Conservation (phyloP, 1,140 invertebrate species). For the Drosophila funebris region DNA sequence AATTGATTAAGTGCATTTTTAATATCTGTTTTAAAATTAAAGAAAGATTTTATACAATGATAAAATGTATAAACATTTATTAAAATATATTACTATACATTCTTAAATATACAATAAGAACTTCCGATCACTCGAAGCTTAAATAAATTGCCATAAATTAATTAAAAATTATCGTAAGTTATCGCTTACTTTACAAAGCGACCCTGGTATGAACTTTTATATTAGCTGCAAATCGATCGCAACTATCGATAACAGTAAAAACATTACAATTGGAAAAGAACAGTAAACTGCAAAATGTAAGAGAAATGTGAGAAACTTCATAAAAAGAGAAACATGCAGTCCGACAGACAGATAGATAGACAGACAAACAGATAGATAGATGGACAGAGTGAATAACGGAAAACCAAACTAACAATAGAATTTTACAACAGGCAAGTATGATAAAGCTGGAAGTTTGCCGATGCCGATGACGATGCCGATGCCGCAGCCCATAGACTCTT, state of each 20-base stretch:
- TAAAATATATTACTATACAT: no score
- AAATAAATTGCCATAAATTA: no score
- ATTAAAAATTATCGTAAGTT: no score
- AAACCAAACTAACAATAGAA: conserved; percentile 45
- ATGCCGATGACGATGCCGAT: no score
- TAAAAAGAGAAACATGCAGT: background rate
- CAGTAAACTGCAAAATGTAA: background rate
- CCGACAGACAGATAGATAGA: background rate
- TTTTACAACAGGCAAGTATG: conserved; percentile 43
- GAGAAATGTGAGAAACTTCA: background rate
- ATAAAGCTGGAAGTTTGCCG: conserved; percentile 32
- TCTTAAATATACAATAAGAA: no score
- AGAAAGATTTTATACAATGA: no score
- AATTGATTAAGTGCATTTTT: no score
- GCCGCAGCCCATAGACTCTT: background rate
- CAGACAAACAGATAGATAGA: conserved; percentile 17
- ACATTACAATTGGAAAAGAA: conserved; percentile 5
- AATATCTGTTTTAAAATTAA: no score
- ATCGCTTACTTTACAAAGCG: no score
- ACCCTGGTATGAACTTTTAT: no score
- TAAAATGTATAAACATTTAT: no score
- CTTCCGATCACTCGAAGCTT: no score
- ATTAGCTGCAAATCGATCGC: background rate
- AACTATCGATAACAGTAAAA: background rate
- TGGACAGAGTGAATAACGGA: conserved; percentile 28